Percentiles rank a stretch among this genome's conserved stretches.
Conservation (phyloP, 2,113 vertebrate genomes). For the Kobus ellipsiprymnus region DNA sequence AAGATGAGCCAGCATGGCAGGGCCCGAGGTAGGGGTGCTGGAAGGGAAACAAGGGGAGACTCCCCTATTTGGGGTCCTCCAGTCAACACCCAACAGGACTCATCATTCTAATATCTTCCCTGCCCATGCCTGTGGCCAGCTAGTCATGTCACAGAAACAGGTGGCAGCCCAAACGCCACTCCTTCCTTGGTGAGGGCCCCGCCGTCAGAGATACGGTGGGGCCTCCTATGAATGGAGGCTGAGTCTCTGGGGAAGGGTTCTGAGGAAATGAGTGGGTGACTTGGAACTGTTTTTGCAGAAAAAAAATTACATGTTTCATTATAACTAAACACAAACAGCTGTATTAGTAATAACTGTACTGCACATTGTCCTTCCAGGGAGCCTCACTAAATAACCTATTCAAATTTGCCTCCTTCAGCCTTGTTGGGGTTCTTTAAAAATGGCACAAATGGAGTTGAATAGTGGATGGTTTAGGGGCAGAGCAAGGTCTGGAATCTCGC, state of each 20-base stretch:
- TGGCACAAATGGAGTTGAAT: background rate
- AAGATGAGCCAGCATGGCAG: background rate
- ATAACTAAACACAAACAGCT: background rate
- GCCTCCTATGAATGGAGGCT: background rate
- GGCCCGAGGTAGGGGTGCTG: background rate
- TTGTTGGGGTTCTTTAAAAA: background rate
- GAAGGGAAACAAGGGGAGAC: background rate
- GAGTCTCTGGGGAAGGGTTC: background rate
- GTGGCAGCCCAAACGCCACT: background rate
- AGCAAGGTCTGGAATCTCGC: background rate
- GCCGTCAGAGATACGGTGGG: background rate
- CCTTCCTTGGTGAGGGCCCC: background rate
- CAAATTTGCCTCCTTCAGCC: background rate
- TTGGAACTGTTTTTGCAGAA: constrained; percentile 5
- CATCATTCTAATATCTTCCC: background rate
- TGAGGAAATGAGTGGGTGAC: constrained; percentile 17
- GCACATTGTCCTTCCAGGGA: background rate
- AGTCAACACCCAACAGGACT: background rate
- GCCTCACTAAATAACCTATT: background rate
- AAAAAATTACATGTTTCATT: constrained; percentile 8
- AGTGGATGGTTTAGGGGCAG: background rate
- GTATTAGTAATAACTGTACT: background rate
- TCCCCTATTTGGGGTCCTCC: background rate
- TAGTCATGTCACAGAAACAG: background rate
- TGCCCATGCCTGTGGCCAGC: background rate